Base-by-base conservation (phyloP, 1,140 invertebrate genomes). In the Caenorhabditis brenneri region DNA sequence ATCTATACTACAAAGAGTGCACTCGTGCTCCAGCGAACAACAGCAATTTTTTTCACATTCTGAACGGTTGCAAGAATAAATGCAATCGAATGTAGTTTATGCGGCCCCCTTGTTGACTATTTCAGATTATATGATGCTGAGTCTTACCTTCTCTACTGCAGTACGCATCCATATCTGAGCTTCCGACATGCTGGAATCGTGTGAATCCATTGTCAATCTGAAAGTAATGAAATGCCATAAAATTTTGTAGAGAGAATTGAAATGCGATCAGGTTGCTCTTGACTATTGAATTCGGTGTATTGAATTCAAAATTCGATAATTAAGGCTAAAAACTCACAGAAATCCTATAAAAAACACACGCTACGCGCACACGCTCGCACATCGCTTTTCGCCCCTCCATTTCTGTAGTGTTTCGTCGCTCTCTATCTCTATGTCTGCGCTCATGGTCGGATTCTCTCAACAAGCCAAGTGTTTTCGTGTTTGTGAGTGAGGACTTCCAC, bases 151-250 rank as follows among this genome's bases (percentile, higher is more conserved):
- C n/a, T 74, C 36, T 16, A n/a, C 22, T 74, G 3, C 36, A 74
- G 5, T 33, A 24, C 0, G 22, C n/a, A 16, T 24, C 65, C 36
- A 74, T 24, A 74, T 74, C 65, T 24, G 65, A 74, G n/a, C n/a
- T 74, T 42, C 12, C n/a, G n/a, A 74, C 36, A 42, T 74, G 65
- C 22, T 74, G 65, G 36, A 74, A 74, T 74, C 36, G 36, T 7
- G 65, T 36, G 65, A 74, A 74, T 27, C 65, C 65, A 42, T 74
- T 39, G 15, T 74, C 65, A 42, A 74, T 74, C 65, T 74, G 65
- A 74, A 74, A 74, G 29, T 46, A 42, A 2, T 24, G 10, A 42
- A 46, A 33, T 19, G 15, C 19, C 7, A 16, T 58, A 15, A 36
- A n/a, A 65, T 36, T 65, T 36, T 3, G 58, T 19, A 36, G 10